A percentile compares a stretch with the other conserved stretches of the same genome.
Conservation (phyloP, 2,797 vertebrate genomes). For the Agapornis canus region DNA sequence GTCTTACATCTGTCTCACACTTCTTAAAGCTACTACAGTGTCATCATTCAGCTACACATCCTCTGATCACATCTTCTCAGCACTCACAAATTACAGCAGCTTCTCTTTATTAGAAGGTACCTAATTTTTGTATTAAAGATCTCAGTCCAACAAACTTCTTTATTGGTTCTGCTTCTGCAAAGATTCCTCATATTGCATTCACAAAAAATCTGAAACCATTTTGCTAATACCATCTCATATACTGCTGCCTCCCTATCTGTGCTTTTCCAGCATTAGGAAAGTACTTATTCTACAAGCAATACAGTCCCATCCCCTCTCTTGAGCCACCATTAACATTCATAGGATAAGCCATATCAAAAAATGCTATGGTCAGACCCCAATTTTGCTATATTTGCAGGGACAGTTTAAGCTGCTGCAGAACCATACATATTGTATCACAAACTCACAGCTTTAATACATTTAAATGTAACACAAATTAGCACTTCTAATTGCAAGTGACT, state of each 20-base stretch:
- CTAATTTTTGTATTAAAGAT: not conserved
- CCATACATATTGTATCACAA: not conserved
- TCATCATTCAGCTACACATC: not conserved
- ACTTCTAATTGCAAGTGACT: slow-evolving; percentile 9
- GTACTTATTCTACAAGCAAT: not conserved
- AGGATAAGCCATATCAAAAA: not conserved
- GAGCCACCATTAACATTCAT: not conserved
- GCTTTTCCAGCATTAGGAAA: not conserved
- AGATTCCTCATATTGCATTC: not conserved
- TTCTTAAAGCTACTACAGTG: not conserved
- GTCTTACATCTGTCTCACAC: not conserved
- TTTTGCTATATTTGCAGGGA: not conserved
- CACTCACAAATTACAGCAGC: not conserved
- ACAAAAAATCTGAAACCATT: not conserved
- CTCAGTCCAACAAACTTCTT: not conserved
- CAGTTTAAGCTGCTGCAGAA: not conserved
- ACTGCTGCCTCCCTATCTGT: not conserved
- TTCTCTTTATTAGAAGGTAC: not conserved
- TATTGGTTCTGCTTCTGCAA: not conserved
- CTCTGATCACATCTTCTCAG: not conserved
- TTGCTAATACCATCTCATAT: not conserved
- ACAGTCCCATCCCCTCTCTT: not conserved
- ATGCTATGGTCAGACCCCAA: not conserved
- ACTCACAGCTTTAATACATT: slow-evolving; percentile 3
- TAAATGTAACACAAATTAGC: slow-evolving; percentile 4